phyloP scores from a whole-genome alignment of 2,888 invertebrate genomes.

The Pegoplata infirma region DNA sequence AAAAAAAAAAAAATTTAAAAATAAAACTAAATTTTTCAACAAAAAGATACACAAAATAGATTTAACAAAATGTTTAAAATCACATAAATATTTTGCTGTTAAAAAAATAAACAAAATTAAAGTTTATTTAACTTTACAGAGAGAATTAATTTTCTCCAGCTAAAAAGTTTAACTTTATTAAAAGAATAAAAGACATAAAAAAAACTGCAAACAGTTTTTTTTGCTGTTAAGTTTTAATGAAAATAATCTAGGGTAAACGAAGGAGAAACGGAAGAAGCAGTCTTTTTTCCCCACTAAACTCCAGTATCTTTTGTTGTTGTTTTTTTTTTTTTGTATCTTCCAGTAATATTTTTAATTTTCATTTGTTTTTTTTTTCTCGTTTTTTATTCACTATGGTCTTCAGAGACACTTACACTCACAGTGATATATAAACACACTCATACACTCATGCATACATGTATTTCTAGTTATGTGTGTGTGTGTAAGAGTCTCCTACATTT shows the following conservation, averaged over 20 bases:
- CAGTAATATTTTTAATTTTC: slow-evolving; percentile 41
- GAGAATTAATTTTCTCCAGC: background rate
- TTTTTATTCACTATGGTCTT: slow-evolving; percentile 29
- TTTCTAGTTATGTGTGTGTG: background rate
- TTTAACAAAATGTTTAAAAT: slow-evolving; percentile 7
- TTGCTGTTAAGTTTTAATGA: slow-evolving; percentile 16
- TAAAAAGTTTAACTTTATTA: background rate
- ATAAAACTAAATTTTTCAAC: background rate
- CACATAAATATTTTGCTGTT: background rate
- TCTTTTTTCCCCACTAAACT: slow-evolving; percentile 15
- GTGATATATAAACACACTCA: background rate
- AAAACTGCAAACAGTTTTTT: background rate
- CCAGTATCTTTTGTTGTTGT: slow-evolving; percentile 5
- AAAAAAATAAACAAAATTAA: background rate
- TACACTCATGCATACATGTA: background rate
- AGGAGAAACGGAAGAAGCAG: slow-evolving; percentile 9
- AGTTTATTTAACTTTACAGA: background rate
- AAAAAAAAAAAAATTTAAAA: background rate
- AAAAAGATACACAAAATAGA: slow-evolving; percentile 11
- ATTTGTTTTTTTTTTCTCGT: too few relatives aligned
- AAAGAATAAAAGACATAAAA: background rate
- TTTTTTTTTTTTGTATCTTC: background rate
- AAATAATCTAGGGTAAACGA: slow-evolving; percentile 4
- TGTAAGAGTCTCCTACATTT: slow-evolving; percentile 3
- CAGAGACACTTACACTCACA: slow-evolving; percentile 26